Conservation (phyloP, 2,797 vertebrate species). For the Dicrostonyx torquatus region DNA sequence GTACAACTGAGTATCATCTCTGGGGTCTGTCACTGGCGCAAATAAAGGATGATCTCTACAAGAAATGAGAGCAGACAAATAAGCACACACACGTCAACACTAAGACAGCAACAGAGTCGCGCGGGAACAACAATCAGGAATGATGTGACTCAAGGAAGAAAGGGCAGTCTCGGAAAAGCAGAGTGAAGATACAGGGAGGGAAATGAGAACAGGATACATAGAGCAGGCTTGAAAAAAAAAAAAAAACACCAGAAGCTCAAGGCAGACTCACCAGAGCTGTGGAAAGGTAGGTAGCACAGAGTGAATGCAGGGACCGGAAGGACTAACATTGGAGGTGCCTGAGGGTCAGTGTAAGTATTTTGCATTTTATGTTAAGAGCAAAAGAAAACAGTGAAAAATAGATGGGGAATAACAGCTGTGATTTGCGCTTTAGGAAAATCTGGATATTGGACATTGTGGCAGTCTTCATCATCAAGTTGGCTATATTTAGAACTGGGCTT, state of each 20-base stretch:
- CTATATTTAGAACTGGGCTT: background rate
- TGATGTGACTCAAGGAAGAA: background rate
- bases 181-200: background rate
- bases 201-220: background rate
- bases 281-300: background rate
- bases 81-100: background rate
- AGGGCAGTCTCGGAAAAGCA: background rate
- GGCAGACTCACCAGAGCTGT: background rate
- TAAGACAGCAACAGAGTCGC: background rate
- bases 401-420: background rate
- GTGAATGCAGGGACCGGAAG: background rate
- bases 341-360: background rate
- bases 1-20: background rate
- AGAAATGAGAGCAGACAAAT: background rate
- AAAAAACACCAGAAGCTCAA: background rate
- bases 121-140: background rate
- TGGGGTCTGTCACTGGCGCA: slow-evolving; percentile 11
- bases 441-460: background rate
- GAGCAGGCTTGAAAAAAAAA: background rate
- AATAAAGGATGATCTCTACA: background rate
- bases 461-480: background rate
- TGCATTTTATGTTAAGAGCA: background rate
- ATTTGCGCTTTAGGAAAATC: slow-evolving; percentile 9
- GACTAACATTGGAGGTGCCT: background rate
- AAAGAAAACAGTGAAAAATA: background rate